Conservation (phyloP, 2,888 invertebrate species). For the Clistopyga incitator region DNA sequence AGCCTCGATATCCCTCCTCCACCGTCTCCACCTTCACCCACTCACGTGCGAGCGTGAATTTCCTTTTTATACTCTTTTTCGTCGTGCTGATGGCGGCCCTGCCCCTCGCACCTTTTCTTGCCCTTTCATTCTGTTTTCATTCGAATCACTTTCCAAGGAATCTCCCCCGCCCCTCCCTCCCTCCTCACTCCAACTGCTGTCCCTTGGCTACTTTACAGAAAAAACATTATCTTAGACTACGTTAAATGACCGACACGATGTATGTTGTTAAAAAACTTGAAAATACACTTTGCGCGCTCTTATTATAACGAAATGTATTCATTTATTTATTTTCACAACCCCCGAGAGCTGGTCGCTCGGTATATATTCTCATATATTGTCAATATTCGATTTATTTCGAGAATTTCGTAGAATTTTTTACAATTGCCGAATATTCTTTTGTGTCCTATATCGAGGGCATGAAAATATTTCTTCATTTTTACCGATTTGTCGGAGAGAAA, state of each 20-base stretch:
- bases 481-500: too few species aligned
- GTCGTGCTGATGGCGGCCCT: not conserved
- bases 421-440: too few species aligned
- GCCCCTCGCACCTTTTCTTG: conserved; percentile 6
- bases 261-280: not conserved
- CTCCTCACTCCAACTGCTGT: too few species aligned
- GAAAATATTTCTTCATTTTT: not conserved
- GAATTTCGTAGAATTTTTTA: too few species aligned
- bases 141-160: not conserved
- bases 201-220: conserved; percentile 3
- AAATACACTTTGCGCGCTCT: not conserved
- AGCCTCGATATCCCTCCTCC: not conserved
- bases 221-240: not conserved
- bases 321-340: not conserved
- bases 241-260: not conserved
- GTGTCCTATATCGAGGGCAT: too few species aligned
- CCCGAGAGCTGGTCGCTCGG: not conserved
- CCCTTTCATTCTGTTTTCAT: conserved; percentile 32
- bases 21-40: not conserved
- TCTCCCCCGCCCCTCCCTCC: too few species aligned
- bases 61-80: conserved; percentile 56
- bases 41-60: conserved; percentile 62
- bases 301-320: conserved; percentile 4
- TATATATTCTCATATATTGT: not conserved
- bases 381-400: too few species aligned